Conservation (phyloP, 2,888 invertebrate genomes). For the Drosophila leonis region DNA sequence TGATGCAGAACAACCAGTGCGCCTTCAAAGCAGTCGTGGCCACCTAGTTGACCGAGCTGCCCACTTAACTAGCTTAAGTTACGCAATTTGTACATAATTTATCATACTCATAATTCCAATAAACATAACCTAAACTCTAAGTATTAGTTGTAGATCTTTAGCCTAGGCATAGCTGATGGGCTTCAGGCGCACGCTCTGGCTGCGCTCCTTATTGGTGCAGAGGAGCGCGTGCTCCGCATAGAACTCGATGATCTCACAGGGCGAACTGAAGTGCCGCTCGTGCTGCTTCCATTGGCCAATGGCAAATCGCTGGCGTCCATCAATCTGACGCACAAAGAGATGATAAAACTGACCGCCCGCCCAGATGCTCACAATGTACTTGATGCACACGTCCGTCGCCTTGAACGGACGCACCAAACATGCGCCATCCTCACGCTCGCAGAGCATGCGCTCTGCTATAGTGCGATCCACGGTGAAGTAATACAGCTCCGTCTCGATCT, state of each 20-base stretch:
- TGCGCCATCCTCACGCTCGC: slow-evolving; percentile 82
- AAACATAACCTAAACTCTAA: slow-evolving; percentile 55
- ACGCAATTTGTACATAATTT: slow-evolving; percentile 67
- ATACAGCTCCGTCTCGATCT: slow-evolving; percentile 83
- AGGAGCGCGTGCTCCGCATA: slow-evolving; percentile 80
- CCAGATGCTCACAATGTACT: slow-evolving; percentile 84
- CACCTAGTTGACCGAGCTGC: slow-evolving; percentile 86
- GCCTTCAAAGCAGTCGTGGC: slow-evolving; percentile 94
- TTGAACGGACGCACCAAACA: slow-evolving; percentile 85
- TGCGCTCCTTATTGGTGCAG: slow-evolving; percentile 83
- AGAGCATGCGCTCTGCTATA: slow-evolving; percentile 81
- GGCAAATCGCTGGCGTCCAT: slow-evolving; percentile 75
- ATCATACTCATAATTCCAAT: slow-evolving; percentile 52
- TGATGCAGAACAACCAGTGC: slow-evolving; percentile 91
- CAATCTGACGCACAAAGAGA: slow-evolving; percentile 82
- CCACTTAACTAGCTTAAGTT: slow-evolving; percentile 27
- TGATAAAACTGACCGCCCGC: slow-evolving; percentile 83
- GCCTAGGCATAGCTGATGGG: slow-evolving; percentile 76
- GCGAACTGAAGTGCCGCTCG: slow-evolving; percentile 82
- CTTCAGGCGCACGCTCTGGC: slow-evolving; percentile 75
- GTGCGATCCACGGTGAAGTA: slow-evolving; percentile 83
- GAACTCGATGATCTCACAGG: slow-evolving; percentile 84
- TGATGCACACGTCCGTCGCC: slow-evolving; percentile 81
- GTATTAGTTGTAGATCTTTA: neutral
- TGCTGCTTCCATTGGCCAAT: slow-evolving; percentile 83